Conservation (phyloP, 2,888 invertebrate species). For the Netelia melanura region DNA sequence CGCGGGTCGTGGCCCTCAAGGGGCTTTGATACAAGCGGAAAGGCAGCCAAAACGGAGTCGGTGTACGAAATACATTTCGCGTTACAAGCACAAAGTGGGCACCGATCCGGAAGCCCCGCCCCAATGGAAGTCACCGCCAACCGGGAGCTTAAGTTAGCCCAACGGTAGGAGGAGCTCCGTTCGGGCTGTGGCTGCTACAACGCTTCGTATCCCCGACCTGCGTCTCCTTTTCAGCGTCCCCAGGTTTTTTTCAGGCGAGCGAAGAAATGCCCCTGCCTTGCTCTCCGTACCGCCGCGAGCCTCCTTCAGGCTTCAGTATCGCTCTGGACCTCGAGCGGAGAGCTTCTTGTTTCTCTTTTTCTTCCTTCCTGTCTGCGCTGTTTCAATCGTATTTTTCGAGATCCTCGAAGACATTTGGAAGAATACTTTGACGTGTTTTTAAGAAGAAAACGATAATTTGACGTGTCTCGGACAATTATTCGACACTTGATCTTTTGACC, state of each 20-base stretch:
- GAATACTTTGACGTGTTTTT: neutral
- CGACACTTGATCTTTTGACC: neutral
- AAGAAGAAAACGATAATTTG: no score
- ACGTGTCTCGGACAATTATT: no score
- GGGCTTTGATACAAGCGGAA: slow-evolving; percentile 1
- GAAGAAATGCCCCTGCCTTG: slow-evolving; percentile 59
- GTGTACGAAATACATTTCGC: slow-evolving; percentile 46
- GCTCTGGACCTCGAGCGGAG: slow-evolving; percentile 75
- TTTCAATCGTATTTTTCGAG: neutral
- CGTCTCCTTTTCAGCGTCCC: slow-evolving; percentile 46
- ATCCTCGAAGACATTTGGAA: neutral
- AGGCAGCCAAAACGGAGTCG: slow-evolving; percentile 67
- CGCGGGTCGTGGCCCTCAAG: neutral
- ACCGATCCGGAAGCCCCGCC: slow-evolving; percentile 82
- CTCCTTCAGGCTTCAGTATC: slow-evolving; percentile 74
- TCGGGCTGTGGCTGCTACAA: slow-evolving; percentile 69
- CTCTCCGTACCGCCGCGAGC: slow-evolving; percentile 55
- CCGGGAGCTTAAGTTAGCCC: slow-evolving; percentile 78
- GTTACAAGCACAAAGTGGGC: slow-evolving; percentile 70
- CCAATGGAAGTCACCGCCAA: slow-evolving; percentile 80
- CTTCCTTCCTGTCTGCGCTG: neutral
- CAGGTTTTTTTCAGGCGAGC: slow-evolving; percentile 61
- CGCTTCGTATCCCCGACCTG: slow-evolving; percentile 27
- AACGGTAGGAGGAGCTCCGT: slow-evolving; percentile 82
- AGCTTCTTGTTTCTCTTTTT: slow-evolving; percentile 71